A percentile compares a stretch with the other conserved stretches of the same genome.
Conservation (phyloP, 2,113 vertebrate genomes). For the Calyptommatus sinebrachiatus region DNA sequence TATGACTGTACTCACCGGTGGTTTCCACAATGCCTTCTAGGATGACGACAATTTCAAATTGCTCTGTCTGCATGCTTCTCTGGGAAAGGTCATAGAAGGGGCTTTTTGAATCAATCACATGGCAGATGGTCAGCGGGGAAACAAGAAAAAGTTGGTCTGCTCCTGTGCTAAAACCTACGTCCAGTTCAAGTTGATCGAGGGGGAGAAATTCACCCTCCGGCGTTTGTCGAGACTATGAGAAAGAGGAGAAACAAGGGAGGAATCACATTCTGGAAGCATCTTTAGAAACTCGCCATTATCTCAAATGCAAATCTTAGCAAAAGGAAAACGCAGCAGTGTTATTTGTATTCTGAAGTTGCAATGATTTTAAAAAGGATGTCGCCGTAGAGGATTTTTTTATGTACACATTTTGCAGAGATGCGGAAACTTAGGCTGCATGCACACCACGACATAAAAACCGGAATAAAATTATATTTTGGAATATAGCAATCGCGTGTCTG, state of each 20-base stretch:
- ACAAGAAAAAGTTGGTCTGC: conserved; percentile 99
- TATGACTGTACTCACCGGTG: conserved; percentile 83
- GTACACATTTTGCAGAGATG: too few species aligned
- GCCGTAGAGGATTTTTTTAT: too few species aligned
- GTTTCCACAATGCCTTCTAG: conserved; percentile 98
- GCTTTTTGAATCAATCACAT: conserved; percentile 97
- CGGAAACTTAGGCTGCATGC: too few species aligned
- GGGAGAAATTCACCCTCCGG: conserved; percentile 98
- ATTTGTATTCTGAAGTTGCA: conserved; percentile 13
- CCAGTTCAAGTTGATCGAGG: conserved; percentile 97
- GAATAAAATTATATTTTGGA: too few species aligned
- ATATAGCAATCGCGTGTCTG: too few species aligned
- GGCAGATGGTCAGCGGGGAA: conserved; percentile 98
- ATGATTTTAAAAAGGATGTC: too few species aligned
- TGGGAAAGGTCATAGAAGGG: conserved; percentile 98
- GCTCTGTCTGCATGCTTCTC: conserved; percentile 95
- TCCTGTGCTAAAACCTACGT: conserved; percentile 97
- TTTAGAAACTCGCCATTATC: conserved; percentile 57
- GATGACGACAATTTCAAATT: conserved; percentile 99
- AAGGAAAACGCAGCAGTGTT: conserved; percentile 49
- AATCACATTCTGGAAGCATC: conserved; percentile 60
- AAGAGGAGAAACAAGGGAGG: conserved; percentile 59
- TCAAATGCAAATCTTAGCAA: conserved; percentile 37
- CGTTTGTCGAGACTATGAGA: conserved; percentile 92
- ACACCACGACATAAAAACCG: too few species aligned